These are phyloP conservation scores for Anguilla megastoma DNA, from an alignment of 2,797 vertebrate species.

Conservation along the genomic window DNA sequence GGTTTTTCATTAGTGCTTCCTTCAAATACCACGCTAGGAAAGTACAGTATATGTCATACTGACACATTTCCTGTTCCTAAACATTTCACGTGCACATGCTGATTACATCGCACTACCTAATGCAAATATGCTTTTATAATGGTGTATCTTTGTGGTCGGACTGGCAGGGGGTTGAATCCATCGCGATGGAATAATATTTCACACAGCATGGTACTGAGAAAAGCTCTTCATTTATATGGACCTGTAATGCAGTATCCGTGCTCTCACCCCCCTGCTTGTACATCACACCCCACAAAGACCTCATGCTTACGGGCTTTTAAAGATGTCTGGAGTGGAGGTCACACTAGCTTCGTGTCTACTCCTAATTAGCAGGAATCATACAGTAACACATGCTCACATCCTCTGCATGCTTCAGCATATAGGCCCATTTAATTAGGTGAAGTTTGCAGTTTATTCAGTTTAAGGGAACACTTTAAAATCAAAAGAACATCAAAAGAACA, in stretches of 20 bases:
- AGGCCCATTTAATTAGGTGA: background rate
- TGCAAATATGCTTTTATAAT: background rate
- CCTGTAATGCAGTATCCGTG: background rate
- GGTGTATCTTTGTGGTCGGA: background rate
- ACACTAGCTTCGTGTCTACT: background rate
- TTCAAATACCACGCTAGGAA: slow-evolving; percentile 32
- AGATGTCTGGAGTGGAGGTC: background rate
- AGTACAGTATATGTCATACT: slow-evolving; percentile 40
- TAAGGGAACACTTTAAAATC: too few relatives aligned
- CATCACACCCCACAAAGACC: background rate
- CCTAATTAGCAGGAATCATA: background rate
- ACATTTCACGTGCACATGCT: background rate
- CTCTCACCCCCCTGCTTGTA: background rate
- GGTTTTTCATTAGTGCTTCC: slow-evolving; percentile 40
- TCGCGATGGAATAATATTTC: background rate
- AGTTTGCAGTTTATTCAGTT: background rate
- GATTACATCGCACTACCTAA: background rate
- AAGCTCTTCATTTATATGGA: background rate
- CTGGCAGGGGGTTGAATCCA: background rate
- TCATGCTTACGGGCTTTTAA: background rate
- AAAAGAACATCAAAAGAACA: background rate
- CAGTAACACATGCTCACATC: background rate
- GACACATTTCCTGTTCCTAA: background rate
- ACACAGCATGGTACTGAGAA: background rate
- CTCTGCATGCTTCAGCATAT: background rate